phyloP scores from a whole-genome alignment of 2,888 invertebrate genomes.

The Tolmerus cingulatus region DNA sequence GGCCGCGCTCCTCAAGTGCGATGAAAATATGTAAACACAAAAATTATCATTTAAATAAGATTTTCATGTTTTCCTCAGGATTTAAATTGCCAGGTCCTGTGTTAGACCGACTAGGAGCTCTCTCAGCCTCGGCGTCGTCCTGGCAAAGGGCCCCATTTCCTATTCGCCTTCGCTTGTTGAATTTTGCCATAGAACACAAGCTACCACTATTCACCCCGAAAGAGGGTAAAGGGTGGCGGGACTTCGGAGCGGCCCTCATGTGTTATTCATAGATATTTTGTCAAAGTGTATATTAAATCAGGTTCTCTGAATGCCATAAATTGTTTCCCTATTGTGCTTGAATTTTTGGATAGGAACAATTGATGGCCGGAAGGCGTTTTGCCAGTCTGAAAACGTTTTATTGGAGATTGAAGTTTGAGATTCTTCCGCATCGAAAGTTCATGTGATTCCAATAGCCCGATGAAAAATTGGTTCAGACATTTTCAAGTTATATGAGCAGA shows the following conservation, averaged over 20 bases:
- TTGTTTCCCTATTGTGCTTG: conserved; percentile 39
- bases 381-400: conserved; percentile 30
- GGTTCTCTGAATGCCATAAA: conserved; percentile 35
- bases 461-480: neutral
- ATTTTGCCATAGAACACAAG: conserved; percentile 9
- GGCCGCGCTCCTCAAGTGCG: neutral
- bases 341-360: conserved; percentile 23
- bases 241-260: neutral
- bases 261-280: conserved; percentile 38
- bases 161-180: conserved; percentile 3
- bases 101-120: neutral
- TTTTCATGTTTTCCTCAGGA: conserved; percentile 36
- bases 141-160: neutral
- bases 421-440: conserved; percentile 1
- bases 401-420: neutral
- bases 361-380: conserved; percentile 34
- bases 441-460: conserved; percentile 8
- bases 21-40: conserved; percentile 41
- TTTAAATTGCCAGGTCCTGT: conserved; percentile 13
- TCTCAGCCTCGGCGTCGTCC: neutral
- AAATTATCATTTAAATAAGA: conserved; percentile 44
- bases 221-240: neutral
- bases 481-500: neutral
- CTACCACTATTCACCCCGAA: conserved; percentile 3
- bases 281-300: conserved; percentile 42